Base-by-base conservation (phyloP, 1,140 invertebrate species). In the Rhagoletis zephyria region DNA sequence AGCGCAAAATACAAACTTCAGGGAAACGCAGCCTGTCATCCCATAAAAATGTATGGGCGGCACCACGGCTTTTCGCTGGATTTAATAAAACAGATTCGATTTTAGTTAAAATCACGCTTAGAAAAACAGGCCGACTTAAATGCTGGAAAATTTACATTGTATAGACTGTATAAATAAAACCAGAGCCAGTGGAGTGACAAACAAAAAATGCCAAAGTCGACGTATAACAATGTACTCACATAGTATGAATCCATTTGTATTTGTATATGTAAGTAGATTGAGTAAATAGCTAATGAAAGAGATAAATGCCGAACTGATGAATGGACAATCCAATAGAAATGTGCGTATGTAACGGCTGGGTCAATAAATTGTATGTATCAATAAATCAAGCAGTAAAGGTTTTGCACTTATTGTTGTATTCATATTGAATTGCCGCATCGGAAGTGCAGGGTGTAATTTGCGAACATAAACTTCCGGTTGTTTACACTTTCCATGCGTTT, bases 401-500 rank as follows among this genome's bases (percentile, higher is more conserved):
- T 81, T 81, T 30, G n/a, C 51, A 81, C 51, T 81, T 81, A 56
- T 81, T 70, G 48, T 59, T 81, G 6, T 81, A 30, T 56, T 81
- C 51, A 51, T 30, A 81, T 81, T 81, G 74, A 59, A 56, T 81
- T 81, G 45, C 74, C 74, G 30, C 48, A 81, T 12, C 48, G 74
- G 74, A 81, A 56, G 74, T 81, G 45, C 14, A 56, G 74, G 74
- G 74, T 81, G 74, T 81, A 81, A 81, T 81, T 81, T 81, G 74
- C 51, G 74, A 81, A 81, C 74, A 51, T 81, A 81, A 81, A 81
- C 74, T 81, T 81, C 74, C 74, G 74, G 19, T 59, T 81, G 74
- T 81, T 81, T 81, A 81, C 74, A 81, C 74, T 81, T 81, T 81
- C n/a, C 64, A 67, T 30, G 6, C n/a, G n/a, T 19, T 67, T 67